A percentile compares a stretch with the other conserved stretches of the same genome.
These are phyloP conservation scores for Artibeus lituratus DNA, from an alignment of 2,797 vertebrate species.

Conservation along the genomic window DNA sequence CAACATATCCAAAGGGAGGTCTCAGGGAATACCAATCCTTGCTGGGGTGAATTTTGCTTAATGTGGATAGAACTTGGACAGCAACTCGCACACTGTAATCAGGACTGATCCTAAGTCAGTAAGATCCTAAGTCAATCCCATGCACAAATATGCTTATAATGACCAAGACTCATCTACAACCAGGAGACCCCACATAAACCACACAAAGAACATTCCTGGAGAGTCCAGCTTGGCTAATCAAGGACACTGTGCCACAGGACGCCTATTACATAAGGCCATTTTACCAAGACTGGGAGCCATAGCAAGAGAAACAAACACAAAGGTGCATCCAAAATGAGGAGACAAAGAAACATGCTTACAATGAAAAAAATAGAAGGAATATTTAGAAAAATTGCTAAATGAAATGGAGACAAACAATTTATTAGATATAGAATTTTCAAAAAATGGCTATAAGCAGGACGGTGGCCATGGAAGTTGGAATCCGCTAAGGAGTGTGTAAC, in stretches of 20 bases:
- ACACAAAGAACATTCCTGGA: background rate
- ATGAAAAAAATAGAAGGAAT: background rate
- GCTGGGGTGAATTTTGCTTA: background rate
- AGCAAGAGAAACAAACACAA: background rate
- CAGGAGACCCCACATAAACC: background rate
- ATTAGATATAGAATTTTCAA: background rate
- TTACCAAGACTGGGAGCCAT: background rate
- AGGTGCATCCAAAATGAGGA: background rate
- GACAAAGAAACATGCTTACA: background rate
- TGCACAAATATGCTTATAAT: background rate
- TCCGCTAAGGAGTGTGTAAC: no score
- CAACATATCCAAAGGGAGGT: background rate
- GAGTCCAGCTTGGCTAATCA: background rate
- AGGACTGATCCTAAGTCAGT: background rate
- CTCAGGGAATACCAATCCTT: background rate
- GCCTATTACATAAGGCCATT: background rate
- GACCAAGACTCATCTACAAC: background rate
- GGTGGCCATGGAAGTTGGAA: no score
- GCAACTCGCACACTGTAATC: background rate
- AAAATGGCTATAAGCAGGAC: background rate
- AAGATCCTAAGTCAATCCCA: background rate
- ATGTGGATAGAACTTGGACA: background rate
- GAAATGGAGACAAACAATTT: background rate
- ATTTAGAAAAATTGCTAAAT: background rate
- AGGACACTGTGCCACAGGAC: background rate